A percentile compares a stretch with the other conserved stretches of the same genome.
Evolutionary conservation across 2,888 invertebrate genomes (phyloP).

Genomic region (Pollenia amentaria): DNA sequence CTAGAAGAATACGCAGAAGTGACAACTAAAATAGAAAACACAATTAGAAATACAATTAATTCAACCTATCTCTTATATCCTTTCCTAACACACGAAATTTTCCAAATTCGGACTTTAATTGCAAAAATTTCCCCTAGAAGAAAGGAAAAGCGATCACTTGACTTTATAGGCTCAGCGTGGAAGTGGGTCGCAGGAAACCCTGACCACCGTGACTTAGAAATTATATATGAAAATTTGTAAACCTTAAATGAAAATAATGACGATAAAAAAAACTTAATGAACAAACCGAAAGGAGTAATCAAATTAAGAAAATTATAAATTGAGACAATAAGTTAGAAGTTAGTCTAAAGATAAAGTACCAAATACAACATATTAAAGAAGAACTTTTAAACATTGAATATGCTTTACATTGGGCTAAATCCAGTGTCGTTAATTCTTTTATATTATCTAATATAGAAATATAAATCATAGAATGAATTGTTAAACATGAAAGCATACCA

Average conservation of each 20-base stretch:
- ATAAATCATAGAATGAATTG: conserved; percentile 15
- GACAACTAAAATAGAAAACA: too few relatives aligned
- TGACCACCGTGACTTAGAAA: conserved; percentile 15
- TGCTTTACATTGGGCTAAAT: conserved; percentile 23
- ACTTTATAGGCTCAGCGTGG: neutral
- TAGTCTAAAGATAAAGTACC: conserved; percentile 1
- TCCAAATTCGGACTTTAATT: too few relatives aligned
- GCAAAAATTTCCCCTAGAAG: too few relatives aligned
- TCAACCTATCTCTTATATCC: too few relatives aligned
- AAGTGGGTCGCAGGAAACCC: conserved; percentile 8
- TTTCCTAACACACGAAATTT: too few relatives aligned
- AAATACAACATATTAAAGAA: conserved; percentile 7
- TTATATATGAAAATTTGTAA: neutral
- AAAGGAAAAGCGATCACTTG: neutral
- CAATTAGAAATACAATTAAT: too few relatives aligned
- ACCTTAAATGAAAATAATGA: neutral
- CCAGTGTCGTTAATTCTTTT: conserved; percentile 1
- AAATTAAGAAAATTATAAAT: conserved; percentile 5
- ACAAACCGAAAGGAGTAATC: conserved; percentile 7
- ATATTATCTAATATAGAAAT: conserved; percentile 14
- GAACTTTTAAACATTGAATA: conserved; percentile 8
- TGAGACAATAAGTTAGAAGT: conserved; percentile 7
- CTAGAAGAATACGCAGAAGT: too few relatives aligned
- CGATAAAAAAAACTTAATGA: conserved; percentile 7
- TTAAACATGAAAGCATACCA: conserved; percentile 7